Percentiles rank a stretch among this genome's conserved stretches.
Evolutionary conservation across 2,888 invertebrate species (phyloP).

Genomic region (Choristoneura rosaceana): DNA sequence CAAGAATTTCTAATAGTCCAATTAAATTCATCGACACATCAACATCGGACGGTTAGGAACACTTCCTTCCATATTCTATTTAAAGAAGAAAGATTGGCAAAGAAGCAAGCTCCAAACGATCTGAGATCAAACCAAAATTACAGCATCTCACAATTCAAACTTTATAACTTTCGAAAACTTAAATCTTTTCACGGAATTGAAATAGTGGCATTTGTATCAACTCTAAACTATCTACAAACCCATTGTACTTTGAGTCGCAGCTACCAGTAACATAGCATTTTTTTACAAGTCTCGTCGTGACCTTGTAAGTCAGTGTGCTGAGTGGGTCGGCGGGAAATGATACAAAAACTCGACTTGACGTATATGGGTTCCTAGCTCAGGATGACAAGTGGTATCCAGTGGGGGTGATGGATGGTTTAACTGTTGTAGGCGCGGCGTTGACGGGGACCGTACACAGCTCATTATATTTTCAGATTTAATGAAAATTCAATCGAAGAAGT

Average conservation of each 20-base stretch:
- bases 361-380: constrained; percentile 64
- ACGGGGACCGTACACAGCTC: constrained; percentile 34
- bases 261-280: constrained; percentile 48
- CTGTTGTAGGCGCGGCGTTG: constrained; percentile 65
- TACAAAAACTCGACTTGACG: constrained; percentile 73
- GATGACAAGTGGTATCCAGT: constrained; percentile 61
- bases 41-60: neutral
- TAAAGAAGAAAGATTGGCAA: neutral
- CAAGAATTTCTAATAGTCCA: neutral
- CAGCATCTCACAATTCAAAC: neutral
- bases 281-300: constrained; percentile 58
- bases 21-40: neutral
- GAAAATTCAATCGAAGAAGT: constrained; percentile 26
- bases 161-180: neutral
- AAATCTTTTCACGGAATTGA: neutral
- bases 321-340: constrained; percentile 76
- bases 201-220: constrained; percentile 1
- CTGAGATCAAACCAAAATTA: neutral
- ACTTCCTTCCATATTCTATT: neutral
- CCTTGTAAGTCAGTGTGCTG: constrained; percentile 70
- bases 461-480: constrained; percentile 35
- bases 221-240: neutral
- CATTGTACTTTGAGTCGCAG: neutral
- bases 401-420: constrained; percentile 75
- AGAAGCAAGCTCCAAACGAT: neutral